phyloP scores from a whole-genome alignment of 2,797 vertebrate species.

The Microhierax caerulescens region DNA sequence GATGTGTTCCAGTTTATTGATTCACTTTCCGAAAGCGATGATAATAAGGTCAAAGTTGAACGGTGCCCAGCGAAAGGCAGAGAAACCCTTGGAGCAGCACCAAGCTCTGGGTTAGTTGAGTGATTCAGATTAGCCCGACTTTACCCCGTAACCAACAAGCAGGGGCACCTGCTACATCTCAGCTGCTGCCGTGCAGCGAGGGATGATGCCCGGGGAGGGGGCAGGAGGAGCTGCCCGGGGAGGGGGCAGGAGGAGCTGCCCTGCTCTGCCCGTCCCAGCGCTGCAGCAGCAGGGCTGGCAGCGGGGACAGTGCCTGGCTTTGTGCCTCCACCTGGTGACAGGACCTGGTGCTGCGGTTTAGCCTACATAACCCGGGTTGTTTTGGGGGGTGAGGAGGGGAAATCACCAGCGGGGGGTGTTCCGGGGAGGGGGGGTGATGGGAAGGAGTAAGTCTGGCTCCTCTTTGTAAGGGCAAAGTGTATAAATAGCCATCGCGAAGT shows the following conservation, averaged over 20 bases:
- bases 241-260: not conserved
- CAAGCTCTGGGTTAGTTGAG: not conserved
- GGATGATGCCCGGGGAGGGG: not conserved
- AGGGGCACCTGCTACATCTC: not conserved
- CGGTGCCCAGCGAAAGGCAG: not conserved
- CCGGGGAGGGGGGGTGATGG: not conserved
- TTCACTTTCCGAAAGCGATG: not conserved
- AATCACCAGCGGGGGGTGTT: not conserved
- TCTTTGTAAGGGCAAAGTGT: not conserved
- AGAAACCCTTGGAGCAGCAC: not conserved
- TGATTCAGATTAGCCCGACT: not conserved
- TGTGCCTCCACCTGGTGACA: constrained; percentile 50
- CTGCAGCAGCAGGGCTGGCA: not conserved
- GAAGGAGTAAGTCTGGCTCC: not conserved
- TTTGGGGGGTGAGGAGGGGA: not conserved
- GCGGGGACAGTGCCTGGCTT: not conserved
- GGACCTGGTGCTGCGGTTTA: not conserved
- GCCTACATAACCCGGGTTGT: not conserved
- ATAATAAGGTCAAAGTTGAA: not conserved
- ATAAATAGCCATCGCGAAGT: not conserved
- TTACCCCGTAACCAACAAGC: not conserved
- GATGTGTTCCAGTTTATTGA: not conserved
- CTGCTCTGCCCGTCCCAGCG: not conserved
- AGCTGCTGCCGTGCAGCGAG: not conserved
- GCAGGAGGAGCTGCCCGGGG: not conserved